These are phyloP conservation scores for Gastrophysa polygoni DNA, from an alignment of 2,888 invertebrate species.

Conservation along the genomic window DNA sequence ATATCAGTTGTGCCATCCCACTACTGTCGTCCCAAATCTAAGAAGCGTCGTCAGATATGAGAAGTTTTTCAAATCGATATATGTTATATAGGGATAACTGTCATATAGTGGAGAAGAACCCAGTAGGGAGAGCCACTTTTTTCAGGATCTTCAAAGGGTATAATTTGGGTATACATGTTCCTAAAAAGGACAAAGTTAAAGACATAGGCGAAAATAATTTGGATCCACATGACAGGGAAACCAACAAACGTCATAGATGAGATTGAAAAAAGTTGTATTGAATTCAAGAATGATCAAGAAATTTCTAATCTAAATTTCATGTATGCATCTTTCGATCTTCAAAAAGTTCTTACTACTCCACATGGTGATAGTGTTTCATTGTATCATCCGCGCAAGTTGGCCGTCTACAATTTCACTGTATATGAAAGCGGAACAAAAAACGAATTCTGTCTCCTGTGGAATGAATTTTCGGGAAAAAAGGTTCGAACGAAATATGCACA, in stretches of 20 bases:
- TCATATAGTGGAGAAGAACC: conserved; percentile 15
- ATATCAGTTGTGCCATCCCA: conserved; percentile 30
- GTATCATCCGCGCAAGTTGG: conserved; percentile 38
- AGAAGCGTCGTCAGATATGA: conserved; percentile 23
- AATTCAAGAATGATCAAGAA: conserved; percentile 14
- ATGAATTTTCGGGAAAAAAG: conserved; percentile 37
- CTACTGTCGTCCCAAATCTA: conserved; percentile 22
- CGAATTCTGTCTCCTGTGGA: conserved; percentile 36
- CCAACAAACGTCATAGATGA: conserved; percentile 4
- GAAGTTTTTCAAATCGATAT: conserved; percentile 25
- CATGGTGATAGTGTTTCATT: conserved; percentile 40
- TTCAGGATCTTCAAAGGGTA: conserved; percentile 14
- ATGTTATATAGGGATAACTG: conserved; percentile 20
- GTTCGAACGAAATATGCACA: conserved; percentile 21
- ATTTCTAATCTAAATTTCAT: conserved; percentile 11
- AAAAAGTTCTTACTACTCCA: conserved; percentile 43
- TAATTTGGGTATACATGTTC: conserved; percentile 28
- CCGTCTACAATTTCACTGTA: conserved; percentile 38
- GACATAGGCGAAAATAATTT: neutral
- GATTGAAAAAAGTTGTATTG: conserved; percentile 16
- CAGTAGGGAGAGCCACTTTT: conserved; percentile 24
- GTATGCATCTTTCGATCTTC: conserved; percentile 36
- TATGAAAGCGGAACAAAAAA: conserved; percentile 39
- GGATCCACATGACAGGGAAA: neutral
- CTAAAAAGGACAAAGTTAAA: conserved; percentile 28